Base-by-base conservation (phyloP, 2,797 vertebrate genomes). In the Trematomus bernacchii region DNA sequence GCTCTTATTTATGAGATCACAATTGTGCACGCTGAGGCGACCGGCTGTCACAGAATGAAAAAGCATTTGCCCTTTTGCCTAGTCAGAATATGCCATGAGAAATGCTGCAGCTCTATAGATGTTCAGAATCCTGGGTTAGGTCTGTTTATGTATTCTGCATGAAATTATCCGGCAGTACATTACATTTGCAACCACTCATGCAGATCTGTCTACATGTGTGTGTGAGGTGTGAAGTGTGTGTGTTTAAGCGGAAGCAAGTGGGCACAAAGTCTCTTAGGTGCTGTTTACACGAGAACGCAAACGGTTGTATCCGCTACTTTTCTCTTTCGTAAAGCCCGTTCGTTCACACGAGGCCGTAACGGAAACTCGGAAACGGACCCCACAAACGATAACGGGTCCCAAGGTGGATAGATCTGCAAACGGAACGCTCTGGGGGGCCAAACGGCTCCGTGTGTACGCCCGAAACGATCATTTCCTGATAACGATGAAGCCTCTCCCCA, bases 191-290 rank as follows among this genome's bases (percentile, higher is more conserved):
- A 55, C 23, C 27, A 5, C 27, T 27, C 27, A 27, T 5, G 27
- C 1, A 27, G 27, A 27, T 4, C 4, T 27, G 4, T 27, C 27
- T 27, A 15, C 50, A 50, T 51, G 48, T 65, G 59, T 66, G 69
- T 33, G 48, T 48, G 37, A 27, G 37, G 11, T 42, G 64, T 53
- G 51, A 33, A 55, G 48, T 65, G 59, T 66, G 69, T 33, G 48
- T 48, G 37, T 60, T 19, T 21, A 10, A 75, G 48, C 30, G 62
- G 84, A 91, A 90, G 77, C 19, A 65, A 73, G 81, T 77, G 76
- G 84, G 80, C 71, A 75, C 71, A 66, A 50, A 79, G 18, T 66
- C 66, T 72, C 23, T 71, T 21, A 21, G 21, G 21, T 21, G 21
- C 21, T 21, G 21, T 21, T 21, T 21, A 21, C 21, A 21, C 21